phyloP scores from a whole-genome alignment of 2,888 invertebrate genomes.

The Pterostichus niger region DNA sequence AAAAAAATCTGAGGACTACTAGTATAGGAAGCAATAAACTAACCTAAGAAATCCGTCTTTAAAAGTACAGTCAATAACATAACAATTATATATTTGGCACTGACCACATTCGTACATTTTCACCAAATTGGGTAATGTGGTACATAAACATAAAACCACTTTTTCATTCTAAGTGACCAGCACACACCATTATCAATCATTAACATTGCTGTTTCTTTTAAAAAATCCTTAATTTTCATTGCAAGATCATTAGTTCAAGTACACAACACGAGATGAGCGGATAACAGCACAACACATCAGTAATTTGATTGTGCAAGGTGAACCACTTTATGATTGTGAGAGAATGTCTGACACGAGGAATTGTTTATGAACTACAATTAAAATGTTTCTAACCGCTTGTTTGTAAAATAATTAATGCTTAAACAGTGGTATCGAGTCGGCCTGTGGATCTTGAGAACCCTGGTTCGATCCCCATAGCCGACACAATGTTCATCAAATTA shows the following conservation, averaged over 20 bases:
- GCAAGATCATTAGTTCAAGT: slow-evolving; percentile 43
- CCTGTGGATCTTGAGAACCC: no score
- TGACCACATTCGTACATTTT: not conserved
- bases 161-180: not conserved
- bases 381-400: slow-evolving; percentile 11
- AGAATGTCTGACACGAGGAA: slow-evolving; percentile 1
- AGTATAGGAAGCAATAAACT: no score
- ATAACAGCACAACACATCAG: slow-evolving; percentile 26
- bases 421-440: no score
- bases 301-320: slow-evolving; percentile 10
- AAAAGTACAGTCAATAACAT: not conserved
- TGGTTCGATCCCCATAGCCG: no score
- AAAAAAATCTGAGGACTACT: no score
- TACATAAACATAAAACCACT: not conserved
- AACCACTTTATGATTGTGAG: slow-evolving; percentile 23
- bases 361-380: slow-evolving; percentile 20
- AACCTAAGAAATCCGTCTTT: not conserved
- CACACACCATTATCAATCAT: not conserved
- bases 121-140: not conserved
- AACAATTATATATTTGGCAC: not conserved
- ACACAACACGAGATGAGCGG: slow-evolving; percentile 9
- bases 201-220: not conserved
- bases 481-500: no score
- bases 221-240: not conserved
- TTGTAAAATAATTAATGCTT: not conserved